Percentiles rank a stretch among this genome's conserved stretches.
These are phyloP conservation scores for Calameuta pallipes DNA, from an alignment of 2,888 invertebrate genomes.

Conservation along the genomic window DNA sequence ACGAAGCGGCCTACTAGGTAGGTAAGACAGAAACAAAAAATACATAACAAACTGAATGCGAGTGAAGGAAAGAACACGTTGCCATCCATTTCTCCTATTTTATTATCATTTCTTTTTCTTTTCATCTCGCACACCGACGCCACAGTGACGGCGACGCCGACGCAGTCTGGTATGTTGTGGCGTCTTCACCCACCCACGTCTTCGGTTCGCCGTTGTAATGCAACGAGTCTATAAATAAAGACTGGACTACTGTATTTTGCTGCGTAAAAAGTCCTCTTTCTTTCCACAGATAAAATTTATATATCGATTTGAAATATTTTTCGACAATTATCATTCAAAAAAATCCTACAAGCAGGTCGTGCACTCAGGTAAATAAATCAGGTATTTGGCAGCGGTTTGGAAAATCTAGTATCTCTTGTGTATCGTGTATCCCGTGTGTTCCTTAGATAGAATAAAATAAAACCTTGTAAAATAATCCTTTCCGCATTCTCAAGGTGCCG, in stretches of 20 bases:
- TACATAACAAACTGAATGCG: not conserved
- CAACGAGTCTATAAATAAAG: constrained; percentile 25
- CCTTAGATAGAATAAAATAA: not conserved
- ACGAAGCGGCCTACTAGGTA: not conserved
- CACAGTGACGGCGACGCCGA: constrained; percentile 12
- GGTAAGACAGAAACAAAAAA: constrained; percentile 1
- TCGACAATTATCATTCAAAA: not conserved
- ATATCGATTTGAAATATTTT: not conserved
- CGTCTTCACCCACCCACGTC: constrained; percentile 20
- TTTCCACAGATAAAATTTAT: not conserved
- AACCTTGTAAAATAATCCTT: not conserved
- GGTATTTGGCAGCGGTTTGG: not conserved
- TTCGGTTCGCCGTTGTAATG: constrained; percentile 9
- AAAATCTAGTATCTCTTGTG: not conserved
- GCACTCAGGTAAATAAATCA: not conserved
- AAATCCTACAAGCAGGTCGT: not conserved
- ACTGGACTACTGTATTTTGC: not conserved
- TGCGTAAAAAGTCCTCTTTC: not conserved
- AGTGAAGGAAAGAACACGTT: not conserved
- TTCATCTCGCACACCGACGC: not conserved
- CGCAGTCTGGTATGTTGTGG: not conserved
- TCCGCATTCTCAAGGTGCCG: constrained; percentile 5
- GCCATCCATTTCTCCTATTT: not conserved
- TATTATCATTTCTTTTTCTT: not conserved
- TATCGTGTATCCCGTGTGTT: not conserved